Base-by-base conservation (phyloP, 1,140 invertebrate genomes). In the Leptopilina clavipes region DNA sequence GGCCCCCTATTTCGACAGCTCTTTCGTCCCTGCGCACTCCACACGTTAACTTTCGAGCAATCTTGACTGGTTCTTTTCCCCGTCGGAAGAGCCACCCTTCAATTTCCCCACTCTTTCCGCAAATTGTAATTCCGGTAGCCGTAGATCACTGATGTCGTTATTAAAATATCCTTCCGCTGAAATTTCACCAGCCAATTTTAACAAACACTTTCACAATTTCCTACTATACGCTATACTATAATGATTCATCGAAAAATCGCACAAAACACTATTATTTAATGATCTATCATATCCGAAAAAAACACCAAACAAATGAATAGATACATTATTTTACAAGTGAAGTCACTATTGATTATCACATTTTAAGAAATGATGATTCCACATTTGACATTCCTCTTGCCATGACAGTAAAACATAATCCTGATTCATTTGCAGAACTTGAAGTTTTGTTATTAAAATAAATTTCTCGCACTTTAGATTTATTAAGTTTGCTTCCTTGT, bases 21-120 rank as follows among this genome's bases (percentile, higher is more conserved):
- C 70, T 77, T 45, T 37, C 76, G 59, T 59, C 71, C 54, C 84
- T 81, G 78, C 84, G 84, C 78, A 81, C 79, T 74, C 82, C 84
- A 76, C 81, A 81, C 81, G 81, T 80, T 75, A 77, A 75, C 77
- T 86, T 86, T 79, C 86, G 84, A 81, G 86, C 83, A 85, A 86
- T 87, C 76, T 86, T 86, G 83, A 85, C 70, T 75, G 80, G 78
- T 80, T 80, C 74, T 81, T 79, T 74, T 80, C 74, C 72, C 76
- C 74, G 79, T 79, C 73, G 82, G 80, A 79, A 37, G 25, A 70
- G 19, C 45, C 44, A 31, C 71, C 71, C 71, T 31, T 14, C 11
- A 31, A 31, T 76, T 72, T n/a, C 37, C 19, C 43, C 18, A 19
- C 65, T 70, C 74, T 52, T 48, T 44, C 37, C 54, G 22, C 22